A percentile compares a stretch with the other conserved stretches of the same genome.
Conservation (phyloP, 2,797 vertebrate species). For the Pogoniulus pusillus region DNA sequence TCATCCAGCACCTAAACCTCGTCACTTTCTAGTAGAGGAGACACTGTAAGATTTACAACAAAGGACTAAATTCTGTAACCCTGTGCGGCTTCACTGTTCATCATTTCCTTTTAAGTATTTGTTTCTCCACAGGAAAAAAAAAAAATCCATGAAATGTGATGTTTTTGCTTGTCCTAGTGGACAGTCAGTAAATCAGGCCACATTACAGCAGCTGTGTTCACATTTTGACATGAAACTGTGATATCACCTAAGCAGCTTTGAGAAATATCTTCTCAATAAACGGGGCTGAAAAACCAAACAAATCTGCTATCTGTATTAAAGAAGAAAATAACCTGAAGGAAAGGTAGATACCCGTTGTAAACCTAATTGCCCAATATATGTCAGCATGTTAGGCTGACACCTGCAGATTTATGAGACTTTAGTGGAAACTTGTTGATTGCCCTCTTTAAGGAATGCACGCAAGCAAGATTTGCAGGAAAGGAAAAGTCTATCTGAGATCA, state of each 20-base stretch:
- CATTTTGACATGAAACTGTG: constrained; percentile 34
- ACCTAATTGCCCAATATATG: not conserved
- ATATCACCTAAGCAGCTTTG: constrained; percentile 9
- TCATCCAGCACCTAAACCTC: constrained; percentile 1
- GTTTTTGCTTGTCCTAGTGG: constrained; percentile 23
- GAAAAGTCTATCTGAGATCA: not conserved
- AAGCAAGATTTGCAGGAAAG: not conserved
- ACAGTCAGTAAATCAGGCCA: constrained; percentile 55
- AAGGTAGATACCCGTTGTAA: not conserved
- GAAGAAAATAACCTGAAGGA: not conserved
- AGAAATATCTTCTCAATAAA: constrained; percentile 47
- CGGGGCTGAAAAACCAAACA: not conserved
- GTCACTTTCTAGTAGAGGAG: not conserved
- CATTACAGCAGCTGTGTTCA: not conserved
- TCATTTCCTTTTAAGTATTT: constrained; percentile 24
- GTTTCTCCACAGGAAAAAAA: not conserved
- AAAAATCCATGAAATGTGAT: constrained; percentile 27
- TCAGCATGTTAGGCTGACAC: not conserved
- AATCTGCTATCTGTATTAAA: constrained; percentile 2
- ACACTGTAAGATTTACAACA: constrained; percentile 15
- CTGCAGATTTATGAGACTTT: not conserved
- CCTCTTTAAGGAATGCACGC: not conserved
- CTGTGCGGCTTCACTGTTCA: constrained; percentile 5
- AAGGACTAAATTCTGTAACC: not conserved
- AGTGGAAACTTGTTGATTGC: not conserved